Conservation (phyloP, 2,888 invertebrate genomes). For the Oxyscelio sp. region DNA sequence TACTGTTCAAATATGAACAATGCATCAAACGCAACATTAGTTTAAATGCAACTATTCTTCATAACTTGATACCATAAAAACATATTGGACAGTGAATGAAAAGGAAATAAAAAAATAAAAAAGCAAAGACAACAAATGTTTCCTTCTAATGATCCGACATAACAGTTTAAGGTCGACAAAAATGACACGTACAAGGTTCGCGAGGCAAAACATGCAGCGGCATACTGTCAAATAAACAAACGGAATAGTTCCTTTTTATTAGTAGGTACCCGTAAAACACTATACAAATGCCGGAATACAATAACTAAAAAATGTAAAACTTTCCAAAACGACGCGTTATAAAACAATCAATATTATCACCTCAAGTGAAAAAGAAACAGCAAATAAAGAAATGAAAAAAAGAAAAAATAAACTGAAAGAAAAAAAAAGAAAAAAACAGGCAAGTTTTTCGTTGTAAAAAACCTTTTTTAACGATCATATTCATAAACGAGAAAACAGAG, state of each 20-base stretch:
- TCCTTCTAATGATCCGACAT: not conserved
- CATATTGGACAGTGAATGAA: too few relatives aligned
- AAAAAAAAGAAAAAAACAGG: too few relatives aligned
- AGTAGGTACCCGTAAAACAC: slow-evolving; percentile 35
- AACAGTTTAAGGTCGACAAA: not conserved
- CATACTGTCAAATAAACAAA: slow-evolving; percentile 35
- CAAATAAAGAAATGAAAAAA: slow-evolving; percentile 13
- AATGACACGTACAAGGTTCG: not conserved
- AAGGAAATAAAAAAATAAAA: too few relatives aligned
- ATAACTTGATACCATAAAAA: too few relatives aligned
- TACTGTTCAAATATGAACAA: too few relatives aligned
- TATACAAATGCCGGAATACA: slow-evolving; percentile 17
- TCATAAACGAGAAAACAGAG: not conserved
- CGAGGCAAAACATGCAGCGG: slow-evolving; percentile 23
- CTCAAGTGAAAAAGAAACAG: not conserved
- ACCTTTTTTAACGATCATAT: not conserved
- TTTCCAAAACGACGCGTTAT: slow-evolving; percentile 33
- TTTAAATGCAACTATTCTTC: too few relatives aligned
- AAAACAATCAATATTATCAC: slow-evolving; percentile 50
- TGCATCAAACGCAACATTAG: too few relatives aligned
- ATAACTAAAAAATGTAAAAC: slow-evolving; percentile 30
- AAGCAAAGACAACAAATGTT: too few relatives aligned
- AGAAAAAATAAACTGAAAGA: too few relatives aligned
- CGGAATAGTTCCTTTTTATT: slow-evolving; percentile 45
- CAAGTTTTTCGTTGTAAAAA: not conserved